Evolutionary conservation across 2,113 vertebrate species (phyloP), one percentile per base, ranked within the genome.

Genomic region (Brachyistius frenatus): DNA sequence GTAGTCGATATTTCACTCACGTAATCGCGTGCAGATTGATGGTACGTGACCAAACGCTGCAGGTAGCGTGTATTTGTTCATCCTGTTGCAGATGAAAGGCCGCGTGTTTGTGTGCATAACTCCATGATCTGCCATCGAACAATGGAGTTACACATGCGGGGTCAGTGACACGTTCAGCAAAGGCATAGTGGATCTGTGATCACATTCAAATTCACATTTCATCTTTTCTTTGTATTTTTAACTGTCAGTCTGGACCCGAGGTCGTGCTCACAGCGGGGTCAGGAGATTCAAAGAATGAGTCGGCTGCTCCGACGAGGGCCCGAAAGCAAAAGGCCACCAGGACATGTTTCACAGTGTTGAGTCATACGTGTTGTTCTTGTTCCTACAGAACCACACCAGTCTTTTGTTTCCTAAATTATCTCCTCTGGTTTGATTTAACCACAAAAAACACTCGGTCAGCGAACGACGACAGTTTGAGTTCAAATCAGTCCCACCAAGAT

Each of bases 31-130:
- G 63, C 2, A 2, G 47, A 60, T 66, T 52, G 49, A 62, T 8
- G 16, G 23, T 72, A 77, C n/a, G 44, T 78, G 76, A 80, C 66
- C 30, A 33, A 61, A 33, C 33, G 46, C 64, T 73, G 23, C n/a
- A 16, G n/a, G 49, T 44, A 56, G 57, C 0, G 33, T 78, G 49
- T 62, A 32, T 58, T 74, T 78, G 33, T 55, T 23, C 41, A 31
- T 44, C 35, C 47, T 58, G 23, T 85, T 66, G 11, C 15, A 73
- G 60, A 85, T 80, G 63, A 83, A 78, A 84, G 58, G 32, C 55
- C 7, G 36, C 5, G 54, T 66, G 53, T 66, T 72, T 83, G 58
- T 73, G 62, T 57, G n/a, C 53, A 41, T 57, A 60, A 78, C 46
- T 65, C 47, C 8, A 3, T 41, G 37, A 68, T 80, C 66, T 80